A percentile compares a stretch with the other conserved stretches of the same genome.
These are phyloP conservation scores for Macrotus californicus DNA, from an alignment of 2,113 vertebrate genomes.

Conservation along the genomic window DNA sequence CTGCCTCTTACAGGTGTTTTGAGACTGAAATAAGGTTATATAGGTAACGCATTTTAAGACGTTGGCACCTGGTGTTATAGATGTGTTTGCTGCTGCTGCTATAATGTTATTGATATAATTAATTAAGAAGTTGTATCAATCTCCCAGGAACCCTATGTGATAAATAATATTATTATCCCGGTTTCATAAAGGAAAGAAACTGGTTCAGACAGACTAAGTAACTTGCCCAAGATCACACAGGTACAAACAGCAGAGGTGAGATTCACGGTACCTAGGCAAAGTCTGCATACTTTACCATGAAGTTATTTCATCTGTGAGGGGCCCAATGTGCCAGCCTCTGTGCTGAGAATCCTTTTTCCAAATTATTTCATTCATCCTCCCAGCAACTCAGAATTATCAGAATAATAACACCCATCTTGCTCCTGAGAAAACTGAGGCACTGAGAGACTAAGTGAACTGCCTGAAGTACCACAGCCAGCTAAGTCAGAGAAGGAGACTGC, in stretches of 20 bases:
- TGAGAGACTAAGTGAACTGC: neutral
- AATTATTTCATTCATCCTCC: neutral
- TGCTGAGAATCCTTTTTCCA: neutral
- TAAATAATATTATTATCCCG: neutral
- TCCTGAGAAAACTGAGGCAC: neutral
- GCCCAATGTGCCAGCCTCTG: neutral
- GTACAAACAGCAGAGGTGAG: neutral
- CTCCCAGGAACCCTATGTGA: neutral
- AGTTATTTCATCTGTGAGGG: neutral
- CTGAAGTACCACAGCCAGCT: neutral
- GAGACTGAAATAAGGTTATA: neutral
- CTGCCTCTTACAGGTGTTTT: neutral
- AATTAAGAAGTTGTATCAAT: neutral
- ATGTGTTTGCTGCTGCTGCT: neutral
- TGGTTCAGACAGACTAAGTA: neutral
- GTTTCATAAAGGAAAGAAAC: neutral
- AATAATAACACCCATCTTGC: neutral
- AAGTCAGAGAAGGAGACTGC: neutral
- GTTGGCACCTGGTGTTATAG: too few relatives aligned
- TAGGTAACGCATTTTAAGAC: neutral
- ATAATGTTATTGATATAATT: neutral
- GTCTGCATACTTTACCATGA: neutral
- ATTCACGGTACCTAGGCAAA: neutral
- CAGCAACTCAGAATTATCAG: neutral
- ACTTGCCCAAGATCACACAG: neutral